Evolutionary conservation across 2,113 vertebrate species (phyloP), one percentile per base, ranked within the genome.

Genomic region (Anoplopoma fimbria): DNA sequence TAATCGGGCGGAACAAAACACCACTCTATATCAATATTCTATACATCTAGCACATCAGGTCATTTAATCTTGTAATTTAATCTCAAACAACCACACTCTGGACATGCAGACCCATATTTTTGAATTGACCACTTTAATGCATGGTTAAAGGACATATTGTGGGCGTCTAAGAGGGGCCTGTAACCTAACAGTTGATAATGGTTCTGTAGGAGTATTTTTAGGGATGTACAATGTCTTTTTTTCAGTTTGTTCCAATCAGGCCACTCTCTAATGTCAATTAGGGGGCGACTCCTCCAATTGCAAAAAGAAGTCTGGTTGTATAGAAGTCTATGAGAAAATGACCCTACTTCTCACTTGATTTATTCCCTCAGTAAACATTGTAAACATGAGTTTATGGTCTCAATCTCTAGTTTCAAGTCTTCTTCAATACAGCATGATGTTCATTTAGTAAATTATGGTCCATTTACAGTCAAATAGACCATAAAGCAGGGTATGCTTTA

Each of bases 1-100:
- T 89, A 82, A 92, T 88, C 74, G 83, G 69, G 75, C 74, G 31
- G 79, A 91, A 91, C 81, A 81, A 81, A 93, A 87, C 79, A 86
- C 45, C 10, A 27, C 47, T 84, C 68, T 57, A 42, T 84, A 75
- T 82, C 80, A 79, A 77, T 81, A 75, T 75, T 68, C 63, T 53
- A 84, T 79, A 86, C 25, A 84, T 69, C 60, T 78, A 90, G 63
- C 58, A 79, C 58, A 87, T 68, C 15, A 19, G 75, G 40, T 69
- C 42, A 80, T 85, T 84, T 72, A 40, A 87, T 81, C 75, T 69
- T 21, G 69, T 70, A 65, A 69, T 7, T 63, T 70, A 57, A 81
- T 82, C 47, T 78, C 51, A 82, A 51, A 71, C 82, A 69, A 71
- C 45, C 14, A 45, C 60, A 67, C 49, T 69, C n/a, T 63, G 34